Percentiles rank a stretch among this genome's conserved stretches.
phyloP scores from a whole-genome alignment of 1,140 invertebrate genomes.

The Potamilus streckersoni region DNA sequence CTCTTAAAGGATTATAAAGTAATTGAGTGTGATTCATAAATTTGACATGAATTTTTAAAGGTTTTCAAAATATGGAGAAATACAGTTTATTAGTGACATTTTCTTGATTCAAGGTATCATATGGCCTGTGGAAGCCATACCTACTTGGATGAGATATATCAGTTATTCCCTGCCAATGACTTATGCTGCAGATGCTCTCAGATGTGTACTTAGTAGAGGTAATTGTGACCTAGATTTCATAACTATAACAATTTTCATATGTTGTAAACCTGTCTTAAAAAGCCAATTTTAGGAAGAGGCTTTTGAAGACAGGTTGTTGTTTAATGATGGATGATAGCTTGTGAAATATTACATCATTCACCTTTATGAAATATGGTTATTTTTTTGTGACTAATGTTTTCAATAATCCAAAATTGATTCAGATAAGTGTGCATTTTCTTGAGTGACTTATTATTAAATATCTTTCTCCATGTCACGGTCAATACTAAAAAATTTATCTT shows the following conservation, averaged over 20 bases:
- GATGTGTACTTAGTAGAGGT: slow-evolving; percentile 89
- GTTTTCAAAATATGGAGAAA: too few species aligned
- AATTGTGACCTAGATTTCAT: background rate
- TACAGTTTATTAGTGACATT: too few species aligned
- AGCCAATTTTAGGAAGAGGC: background rate
- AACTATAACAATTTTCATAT: background rate
- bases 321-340: background rate
- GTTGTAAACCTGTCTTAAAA: background rate
- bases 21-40: too few species aligned
- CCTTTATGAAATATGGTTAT: background rate
- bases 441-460: too few species aligned
- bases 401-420: too few species aligned
- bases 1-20: too few species aligned
- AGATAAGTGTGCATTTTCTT: too few species aligned
- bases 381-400: background rate
- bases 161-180: slow-evolving; percentile 89
- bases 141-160: slow-evolving; percentile 82
- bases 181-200: slow-evolving; percentile 87
- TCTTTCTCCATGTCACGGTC: too few species aligned
- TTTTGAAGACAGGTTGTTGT: background rate
- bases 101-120: slow-evolving; percentile 77
- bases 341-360: background rate
- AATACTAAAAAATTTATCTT: too few species aligned
- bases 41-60: too few species aligned
- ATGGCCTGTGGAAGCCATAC: slow-evolving; percentile 96